A percentile compares a stretch with the other conserved stretches of the same genome.
Evolutionary conservation across 1,140 invertebrate species (phyloP).

Genomic region (Anthonomus grandis): DNA sequence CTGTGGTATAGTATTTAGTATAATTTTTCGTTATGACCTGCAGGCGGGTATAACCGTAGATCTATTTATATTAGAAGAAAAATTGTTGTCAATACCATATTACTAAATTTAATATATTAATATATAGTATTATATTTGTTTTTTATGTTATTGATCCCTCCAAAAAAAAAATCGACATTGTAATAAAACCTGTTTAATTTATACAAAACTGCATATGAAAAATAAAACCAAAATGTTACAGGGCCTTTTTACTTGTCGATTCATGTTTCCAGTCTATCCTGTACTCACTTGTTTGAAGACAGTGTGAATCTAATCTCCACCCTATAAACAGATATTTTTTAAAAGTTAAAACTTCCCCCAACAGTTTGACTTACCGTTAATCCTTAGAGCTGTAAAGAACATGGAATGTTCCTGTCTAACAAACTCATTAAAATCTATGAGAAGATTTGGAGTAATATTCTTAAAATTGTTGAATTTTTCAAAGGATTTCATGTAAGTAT

Average conservation of each 20-base stretch:
- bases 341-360: not conserved
- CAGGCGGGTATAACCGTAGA: constrained; percentile 14
- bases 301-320: constrained; percentile 53
- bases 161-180: too few species aligned
- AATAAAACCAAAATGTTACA: not conserved
- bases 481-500: constrained; percentile 40
- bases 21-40: constrained; percentile 2
- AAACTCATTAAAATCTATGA: constrained; percentile 49
- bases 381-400: constrained; percentile 48
- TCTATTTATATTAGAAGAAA: not conserved
- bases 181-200: too few species aligned
- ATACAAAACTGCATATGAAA: too few species aligned
- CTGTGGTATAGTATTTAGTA: constrained; percentile 1
- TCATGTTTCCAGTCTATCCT: constrained; percentile 28
- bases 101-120: too few species aligned
- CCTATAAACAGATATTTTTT: constrained; percentile 44
- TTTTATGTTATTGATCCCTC: too few species aligned
- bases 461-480: constrained; percentile 35
- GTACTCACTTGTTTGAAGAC: constrained; percentile 54
- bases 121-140: too few species aligned
- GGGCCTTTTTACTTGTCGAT: constrained; percentile 19
- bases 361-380: constrained; percentile 48
- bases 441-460: constrained; percentile 49
- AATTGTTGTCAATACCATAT: too few species aligned
- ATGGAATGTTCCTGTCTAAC: constrained; percentile 40